Evolutionary conservation across 2,888 invertebrate genomes (phyloP), one percentile per base, ranked within the genome.

Genomic region (Clanis bilineata): DNA sequence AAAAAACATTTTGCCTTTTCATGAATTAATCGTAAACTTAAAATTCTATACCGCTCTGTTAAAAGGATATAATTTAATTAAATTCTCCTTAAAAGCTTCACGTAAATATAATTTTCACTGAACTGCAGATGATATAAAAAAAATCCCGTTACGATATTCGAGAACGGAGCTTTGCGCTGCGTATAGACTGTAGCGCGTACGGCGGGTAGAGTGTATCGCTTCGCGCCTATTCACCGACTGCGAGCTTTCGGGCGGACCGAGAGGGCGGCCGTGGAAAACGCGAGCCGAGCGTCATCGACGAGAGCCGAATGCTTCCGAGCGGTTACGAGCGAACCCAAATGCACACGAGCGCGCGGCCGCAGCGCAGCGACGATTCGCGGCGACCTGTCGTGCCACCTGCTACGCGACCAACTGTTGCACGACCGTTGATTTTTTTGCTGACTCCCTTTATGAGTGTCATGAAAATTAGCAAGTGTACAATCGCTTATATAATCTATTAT

Each of bases 351-450:
- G 62, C 68, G 60, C 65, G 68, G 61, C 65, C 63, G 56, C 63
- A 61, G 55, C 39, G 47, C 63, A 60, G 59, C 51, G 58, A 47
- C 51, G 21, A 32, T 45, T 57, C 45, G 57, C 41, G 63, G 70
- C 80, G 89, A 90, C 91, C 90, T 90, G 90, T 86, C 90, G 83
- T 82, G 83, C 90, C 90, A 90, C 91, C 91, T 90, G 90, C 90
- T 85, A 77, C 82, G 70, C 77, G 73, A 79, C 90, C 91, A 92
- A 91, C 91, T 91, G 91, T 91, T 91, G 89, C 88, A 78, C 89
- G 88, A 87, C 91, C 89, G 92, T 91, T 90, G 87, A 86, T 88
- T 90, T 91, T 91, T 90, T 90, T 86, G 83, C 83, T 80, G 82
- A 80, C 71, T 71, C 81, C 82, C 80, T 80, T 74, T 71, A 72